Conservation (phyloP, 2,797 vertebrate species). For the Gobionotothen gibberifrons region DNA sequence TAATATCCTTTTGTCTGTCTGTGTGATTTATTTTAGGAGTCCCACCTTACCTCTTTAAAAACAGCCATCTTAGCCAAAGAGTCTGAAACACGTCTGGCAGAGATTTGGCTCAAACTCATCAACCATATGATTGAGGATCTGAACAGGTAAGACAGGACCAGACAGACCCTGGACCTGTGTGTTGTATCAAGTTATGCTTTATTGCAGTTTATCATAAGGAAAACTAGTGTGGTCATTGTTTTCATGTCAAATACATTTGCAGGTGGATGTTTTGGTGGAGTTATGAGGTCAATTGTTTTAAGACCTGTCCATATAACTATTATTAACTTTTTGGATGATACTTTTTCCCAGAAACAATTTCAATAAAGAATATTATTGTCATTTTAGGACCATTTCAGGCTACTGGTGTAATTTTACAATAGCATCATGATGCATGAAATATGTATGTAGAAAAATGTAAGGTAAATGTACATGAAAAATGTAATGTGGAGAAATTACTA, state of each 20-base stretch:
- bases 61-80: constrained; percentile 89
- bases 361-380: too few species aligned
- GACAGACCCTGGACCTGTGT: neutral
- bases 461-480: too few species aligned
- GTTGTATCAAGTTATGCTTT: neutral
- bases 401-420: too few species aligned
- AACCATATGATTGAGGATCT: constrained; percentile 90
- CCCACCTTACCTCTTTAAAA: constrained; percentile 83
- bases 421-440: too few species aligned
- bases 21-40: constrained; percentile 66
- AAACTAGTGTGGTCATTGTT: neutral
- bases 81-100: constrained; percentile 82
- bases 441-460: too few species aligned
- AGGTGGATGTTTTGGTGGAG: constrained; percentile 7
- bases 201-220: constrained; percentile 3
- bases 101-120: constrained; percentile 91
- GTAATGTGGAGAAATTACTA: too few species aligned
- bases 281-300: neutral
- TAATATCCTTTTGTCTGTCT: constrained; percentile 18
- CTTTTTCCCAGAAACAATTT: too few species aligned
- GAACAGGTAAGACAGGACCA: constrained; percentile 79
- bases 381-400: too few species aligned
- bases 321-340: too few species aligned
- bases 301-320: too few species aligned
- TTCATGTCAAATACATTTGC: neutral